Conservation (phyloP, 2,113 vertebrate genomes). For the Thermophis baileyi region DNA sequence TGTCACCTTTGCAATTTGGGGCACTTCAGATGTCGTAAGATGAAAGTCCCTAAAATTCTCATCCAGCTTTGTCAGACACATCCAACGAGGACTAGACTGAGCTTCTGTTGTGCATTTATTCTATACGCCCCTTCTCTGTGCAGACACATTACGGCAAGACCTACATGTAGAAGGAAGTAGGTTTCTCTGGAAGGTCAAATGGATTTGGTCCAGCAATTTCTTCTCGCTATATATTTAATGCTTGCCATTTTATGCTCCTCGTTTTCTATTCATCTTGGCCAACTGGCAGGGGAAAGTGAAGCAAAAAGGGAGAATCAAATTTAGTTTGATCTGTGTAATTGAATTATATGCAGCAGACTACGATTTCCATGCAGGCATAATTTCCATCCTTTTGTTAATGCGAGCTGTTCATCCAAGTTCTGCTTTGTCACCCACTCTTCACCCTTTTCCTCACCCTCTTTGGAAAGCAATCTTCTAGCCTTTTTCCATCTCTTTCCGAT, state of each 20-base stretch:
- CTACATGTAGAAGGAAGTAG: not conserved
- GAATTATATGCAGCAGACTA: not conserved
- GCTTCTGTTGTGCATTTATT: not conserved
- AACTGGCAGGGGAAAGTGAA: not conserved
- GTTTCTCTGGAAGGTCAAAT: not conserved
- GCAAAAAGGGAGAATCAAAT: not conserved
- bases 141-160: not conserved
- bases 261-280: not conserved
- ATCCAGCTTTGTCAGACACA: not conserved
- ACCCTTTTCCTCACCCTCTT: not conserved
- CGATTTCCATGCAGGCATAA: slow-evolving; percentile 10
- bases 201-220: not conserved
- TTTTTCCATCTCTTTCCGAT: not conserved
- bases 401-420: not conserved
- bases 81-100: not conserved
- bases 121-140: not conserved
- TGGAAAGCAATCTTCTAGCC: not conserved
- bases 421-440: not conserved
- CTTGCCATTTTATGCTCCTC: not conserved
- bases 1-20: not conserved
- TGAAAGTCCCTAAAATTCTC: not conserved
- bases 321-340: slow-evolving; percentile 25
- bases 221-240: not conserved
- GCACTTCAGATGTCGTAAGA: not conserved
- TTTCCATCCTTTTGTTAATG: slow-evolving; percentile 10